Base-by-base conservation (phyloP, 2,888 invertebrate genomes). In the Dryobota labecula region DNA sequence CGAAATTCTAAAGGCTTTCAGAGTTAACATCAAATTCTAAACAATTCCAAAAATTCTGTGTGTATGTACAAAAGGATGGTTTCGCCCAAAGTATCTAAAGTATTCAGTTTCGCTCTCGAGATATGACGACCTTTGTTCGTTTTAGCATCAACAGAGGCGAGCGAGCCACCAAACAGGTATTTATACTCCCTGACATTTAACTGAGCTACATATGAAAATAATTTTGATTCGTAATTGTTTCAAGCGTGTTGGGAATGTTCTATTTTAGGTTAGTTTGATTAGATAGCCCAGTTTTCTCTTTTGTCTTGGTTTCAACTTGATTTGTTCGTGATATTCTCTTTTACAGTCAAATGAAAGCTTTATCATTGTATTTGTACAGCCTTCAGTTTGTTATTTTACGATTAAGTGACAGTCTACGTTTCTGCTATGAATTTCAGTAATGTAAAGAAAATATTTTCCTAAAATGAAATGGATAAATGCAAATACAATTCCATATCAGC, bases 141-240 rank as follows among this genome's bases (percentile, higher is more conserved):
- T 56, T 77, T 60, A 80, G 68, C 68, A 66, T 73, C 77, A 81
- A 66, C 81, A 81, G 79, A 80, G 64, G 45, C 69, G 77, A 66
- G 69, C 83, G 78, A 86, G 84, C 81, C 45, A 82, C 84, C 81
- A 81, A 75, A 79, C 85, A 67, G 78, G 81, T 88, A 90, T 90
- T 90, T 85, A 86, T 88, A 88, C 77, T 80, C 70, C 80, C 81
- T 89, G 89, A 88, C 89, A 90, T 88, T 88, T 87, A 86, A 82
- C 84, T 84, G 84, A 78, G 80, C 84, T 76, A 84, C 88, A 86
- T 83, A 87, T 86, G 83, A 87, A 86, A 87, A 86, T 86, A 86
- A 87, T 84, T 77, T 80, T 67, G 75, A 78, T 83, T 65, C 81
- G 81, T 60, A 80, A 77, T 85, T 85, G 83, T 83, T 77, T 70